Conservation (phyloP, 2,113 vertebrate genomes). For the Corythoichthys intestinalis region DNA sequence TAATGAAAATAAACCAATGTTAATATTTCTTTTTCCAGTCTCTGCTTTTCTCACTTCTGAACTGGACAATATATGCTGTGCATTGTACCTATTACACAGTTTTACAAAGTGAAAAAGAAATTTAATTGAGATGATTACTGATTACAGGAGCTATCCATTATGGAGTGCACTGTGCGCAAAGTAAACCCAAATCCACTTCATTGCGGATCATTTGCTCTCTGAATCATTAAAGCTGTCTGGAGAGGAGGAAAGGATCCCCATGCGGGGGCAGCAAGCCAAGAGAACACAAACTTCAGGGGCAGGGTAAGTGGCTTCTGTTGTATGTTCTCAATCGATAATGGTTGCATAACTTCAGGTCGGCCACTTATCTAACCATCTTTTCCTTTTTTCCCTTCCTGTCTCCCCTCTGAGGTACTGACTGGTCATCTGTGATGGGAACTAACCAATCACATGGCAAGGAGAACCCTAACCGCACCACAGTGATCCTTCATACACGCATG, state of each 20-base stretch:
- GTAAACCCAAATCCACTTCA: slow-evolving; percentile 24
- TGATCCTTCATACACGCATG: slow-evolving; percentile 38
- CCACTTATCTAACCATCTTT: slow-evolving; percentile 45
- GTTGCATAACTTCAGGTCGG: slow-evolving; percentile 56
- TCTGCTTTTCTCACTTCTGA: neutral
- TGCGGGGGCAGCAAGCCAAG: slow-evolving; percentile 17
- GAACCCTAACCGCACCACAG: slow-evolving; percentile 31
- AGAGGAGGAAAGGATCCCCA: slow-evolving; percentile 34
- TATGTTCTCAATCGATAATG: slow-evolving; percentile 53
- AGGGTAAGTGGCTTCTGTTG: slow-evolving; percentile 60
- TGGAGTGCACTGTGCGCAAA: slow-evolving; percentile 18
- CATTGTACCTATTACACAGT: neutral
- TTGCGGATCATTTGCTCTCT: slow-evolving; percentile 34
- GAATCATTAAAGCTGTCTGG: slow-evolving; percentile 44
- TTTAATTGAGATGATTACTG: neutral
- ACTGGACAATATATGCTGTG: neutral
- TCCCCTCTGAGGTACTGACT: slow-evolving; percentile 26
- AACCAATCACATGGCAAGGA: slow-evolving; percentile 32
- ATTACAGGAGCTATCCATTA: neutral
- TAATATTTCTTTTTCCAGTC: slow-evolving; percentile 6
- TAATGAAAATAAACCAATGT: slow-evolving; percentile 21
- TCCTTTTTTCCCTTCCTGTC: slow-evolving; percentile 1
- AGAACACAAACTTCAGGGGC: slow-evolving; percentile 42
- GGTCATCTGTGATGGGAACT: slow-evolving; percentile 36
- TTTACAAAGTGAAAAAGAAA: neutral